Evolutionary conservation across 2,888 invertebrate species (phyloP).

Genomic region (Brenthis hecate): DNA sequence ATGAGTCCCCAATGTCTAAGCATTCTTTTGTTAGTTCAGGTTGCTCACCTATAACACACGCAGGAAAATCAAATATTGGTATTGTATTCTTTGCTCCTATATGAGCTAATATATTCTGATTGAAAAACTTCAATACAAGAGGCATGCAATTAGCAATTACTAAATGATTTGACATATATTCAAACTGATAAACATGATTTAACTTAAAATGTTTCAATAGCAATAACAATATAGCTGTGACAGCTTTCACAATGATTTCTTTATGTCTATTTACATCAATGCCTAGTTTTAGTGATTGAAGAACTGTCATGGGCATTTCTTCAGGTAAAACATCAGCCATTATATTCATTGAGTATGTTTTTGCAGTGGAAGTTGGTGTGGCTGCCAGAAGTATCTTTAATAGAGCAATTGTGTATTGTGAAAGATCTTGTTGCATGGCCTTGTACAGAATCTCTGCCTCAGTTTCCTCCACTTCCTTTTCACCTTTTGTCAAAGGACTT

Average conservation of each 20-base stretch:
- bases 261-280: conserved; percentile 99
- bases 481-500: conserved; percentile 93
- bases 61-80: conserved; percentile 96
- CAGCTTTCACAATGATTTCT: conserved; percentile 98
- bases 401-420: conserved; percentile 98
- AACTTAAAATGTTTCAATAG: conserved; percentile 97
- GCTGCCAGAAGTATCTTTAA: conserved; percentile 98
- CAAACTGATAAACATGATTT: conserved; percentile 99
- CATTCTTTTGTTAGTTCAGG: conserved; percentile 96
- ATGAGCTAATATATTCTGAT: conserved; percentile 97
- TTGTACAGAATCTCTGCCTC: conserved; percentile 95
- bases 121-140: conserved; percentile 98
- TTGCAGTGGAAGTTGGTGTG: conserved; percentile 99
- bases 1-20: conserved; percentile 91
- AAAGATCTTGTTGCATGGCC: conserved; percentile 97
- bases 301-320: conserved; percentile 97
- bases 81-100: conserved; percentile 97
- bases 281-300: conserved; percentile 96
- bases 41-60: conserved; percentile 97
- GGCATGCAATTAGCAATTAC: conserved; percentile 99
- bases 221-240: conserved; percentile 93
- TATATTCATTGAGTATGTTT: conserved; percentile 98
- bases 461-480: conserved; percentile 89
- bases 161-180: conserved; percentile 99
- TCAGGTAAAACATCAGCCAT: conserved; percentile 98